Percentiles rank a stretch among this genome's conserved stretches.
Evolutionary conservation across 2,113 vertebrate genomes (phyloP).

Genomic region (Chaenogobius annularis): DNA sequence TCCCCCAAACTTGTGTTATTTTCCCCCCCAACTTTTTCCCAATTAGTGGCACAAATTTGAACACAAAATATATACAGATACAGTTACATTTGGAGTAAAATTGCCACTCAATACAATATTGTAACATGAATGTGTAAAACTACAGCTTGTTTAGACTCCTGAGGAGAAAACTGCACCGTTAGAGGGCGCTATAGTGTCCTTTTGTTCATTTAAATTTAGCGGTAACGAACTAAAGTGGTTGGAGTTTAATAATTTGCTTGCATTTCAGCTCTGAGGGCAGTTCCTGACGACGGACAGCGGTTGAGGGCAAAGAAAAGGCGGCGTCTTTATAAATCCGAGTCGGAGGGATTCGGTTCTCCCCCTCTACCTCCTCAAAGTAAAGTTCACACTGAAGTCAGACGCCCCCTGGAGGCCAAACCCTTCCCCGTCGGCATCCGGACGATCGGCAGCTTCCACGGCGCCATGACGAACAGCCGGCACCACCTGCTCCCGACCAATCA

Average conservation of each 20-base stretch:
- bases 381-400: conserved; percentile 38
- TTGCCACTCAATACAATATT: too few relatives aligned
- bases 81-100: too few relatives aligned
- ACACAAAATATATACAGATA: too few relatives aligned
- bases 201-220: too few relatives aligned
- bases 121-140: too few relatives aligned
- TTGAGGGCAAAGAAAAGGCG: conserved; percentile 66
- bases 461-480: conserved; percentile 62
- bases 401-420: conserved; percentile 61
- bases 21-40: too few relatives aligned
- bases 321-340: conserved; percentile 77
- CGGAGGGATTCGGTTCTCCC: conserved; percentile 59
- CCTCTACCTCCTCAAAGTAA: conserved; percentile 40
- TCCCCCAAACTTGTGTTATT: too few relatives aligned
- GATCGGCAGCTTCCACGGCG: conserved; percentile 66
- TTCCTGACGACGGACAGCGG: conserved; percentile 47
- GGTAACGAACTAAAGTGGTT: too few relatives aligned
- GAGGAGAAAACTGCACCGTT: too few relatives aligned
- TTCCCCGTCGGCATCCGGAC: conserved; percentile 62
- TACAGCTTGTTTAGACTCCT: too few relatives aligned
- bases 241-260: not conserved
- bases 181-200: too few relatives aligned
- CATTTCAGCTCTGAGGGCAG: conserved; percentile 23
- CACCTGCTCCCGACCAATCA: conserved; percentile 41
- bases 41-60: too few relatives aligned